These are phyloP conservation scores for Falco concolor DNA, from an alignment of 2,797 vertebrate species.

Conservation along the genomic window DNA sequence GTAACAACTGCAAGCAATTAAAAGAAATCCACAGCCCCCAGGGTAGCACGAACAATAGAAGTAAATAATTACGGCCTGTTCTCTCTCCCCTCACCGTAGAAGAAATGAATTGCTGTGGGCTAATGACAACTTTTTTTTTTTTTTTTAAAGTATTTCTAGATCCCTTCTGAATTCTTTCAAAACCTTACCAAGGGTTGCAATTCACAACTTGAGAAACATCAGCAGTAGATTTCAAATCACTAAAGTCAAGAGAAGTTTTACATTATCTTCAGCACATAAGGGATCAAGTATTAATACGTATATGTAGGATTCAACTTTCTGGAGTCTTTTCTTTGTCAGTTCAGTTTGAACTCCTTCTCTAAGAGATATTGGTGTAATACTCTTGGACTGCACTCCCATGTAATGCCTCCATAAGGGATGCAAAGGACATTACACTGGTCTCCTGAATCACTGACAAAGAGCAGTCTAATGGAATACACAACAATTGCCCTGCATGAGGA, in stretches of 20 bases:
- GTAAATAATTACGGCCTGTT: not conserved
- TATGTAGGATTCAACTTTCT: not conserved
- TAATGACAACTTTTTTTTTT: not conserved
- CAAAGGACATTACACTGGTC: not conserved
- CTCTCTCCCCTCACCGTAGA: accelerated
- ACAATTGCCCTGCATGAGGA: not conserved
- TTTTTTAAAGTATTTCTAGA: not conserved
- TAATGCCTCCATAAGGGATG: not conserved
- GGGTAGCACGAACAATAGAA: not conserved
- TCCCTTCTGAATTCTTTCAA: not conserved
- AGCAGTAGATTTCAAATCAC: not conserved
- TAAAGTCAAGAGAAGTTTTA: not conserved
- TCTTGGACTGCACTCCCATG: not conserved
- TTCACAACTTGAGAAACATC: not conserved
- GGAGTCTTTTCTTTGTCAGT: not conserved
- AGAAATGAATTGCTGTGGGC: not conserved
- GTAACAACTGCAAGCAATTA: not conserved
- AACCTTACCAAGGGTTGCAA: not conserved
- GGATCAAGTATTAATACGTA: not conserved
- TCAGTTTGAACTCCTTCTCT: not conserved
- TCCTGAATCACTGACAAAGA: not conserved
- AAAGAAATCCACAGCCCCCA: not conserved
- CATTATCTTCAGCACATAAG: not conserved
- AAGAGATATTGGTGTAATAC: not conserved
- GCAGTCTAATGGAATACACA: not conserved